Evolutionary conservation across 2,888 invertebrate genomes (phyloP).

Genomic region (Rhorus exstirpatorius): DNA sequence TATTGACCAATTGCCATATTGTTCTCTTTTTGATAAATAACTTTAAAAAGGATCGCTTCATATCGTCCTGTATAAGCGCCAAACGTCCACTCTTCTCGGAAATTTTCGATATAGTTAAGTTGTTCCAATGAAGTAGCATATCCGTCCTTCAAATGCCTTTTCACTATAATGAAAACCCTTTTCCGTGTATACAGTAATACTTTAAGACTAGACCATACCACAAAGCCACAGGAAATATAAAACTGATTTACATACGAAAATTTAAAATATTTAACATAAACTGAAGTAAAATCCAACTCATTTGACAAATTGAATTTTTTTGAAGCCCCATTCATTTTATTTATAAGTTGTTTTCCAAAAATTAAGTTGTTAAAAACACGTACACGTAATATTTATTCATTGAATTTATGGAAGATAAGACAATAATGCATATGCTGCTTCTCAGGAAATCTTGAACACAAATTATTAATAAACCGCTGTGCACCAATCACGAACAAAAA

Average conservation of each 20-base stretch:
- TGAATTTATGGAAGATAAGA: too few species aligned
- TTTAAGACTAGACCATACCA: constrained; percentile 13
- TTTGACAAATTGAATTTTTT: too few species aligned
- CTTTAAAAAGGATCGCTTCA: constrained; percentile 29
- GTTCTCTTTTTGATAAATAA: constrained; percentile 34
- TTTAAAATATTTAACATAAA: constrained; percentile 49
- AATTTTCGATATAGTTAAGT: constrained; percentile 36
- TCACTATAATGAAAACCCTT: constrained; percentile 40
- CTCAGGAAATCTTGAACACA: too few species aligned
- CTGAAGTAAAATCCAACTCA: constrained; percentile 17
- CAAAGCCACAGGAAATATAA: constrained; percentile 28
- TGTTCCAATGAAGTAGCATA: constrained; percentile 36
- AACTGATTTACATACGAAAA: constrained; percentile 47
- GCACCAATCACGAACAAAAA: too few species aligned
- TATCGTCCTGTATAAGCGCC: constrained; percentile 49
- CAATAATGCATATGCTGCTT: too few species aligned
- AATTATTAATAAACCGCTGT: too few species aligned
- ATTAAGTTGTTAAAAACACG: too few species aligned
- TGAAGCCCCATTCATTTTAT: too few species aligned
- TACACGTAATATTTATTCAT: too few species aligned
- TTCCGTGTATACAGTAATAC: constrained; percentile 42
- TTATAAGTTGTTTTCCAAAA: too few species aligned
- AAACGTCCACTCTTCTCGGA: constrained; percentile 54
- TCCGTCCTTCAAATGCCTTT: constrained; percentile 38
- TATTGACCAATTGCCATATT: constrained; percentile 48